These are phyloP conservation scores for Gouania willdenowi DNA, from an alignment of 2,797 vertebrate species.

Conservation along the genomic window DNA sequence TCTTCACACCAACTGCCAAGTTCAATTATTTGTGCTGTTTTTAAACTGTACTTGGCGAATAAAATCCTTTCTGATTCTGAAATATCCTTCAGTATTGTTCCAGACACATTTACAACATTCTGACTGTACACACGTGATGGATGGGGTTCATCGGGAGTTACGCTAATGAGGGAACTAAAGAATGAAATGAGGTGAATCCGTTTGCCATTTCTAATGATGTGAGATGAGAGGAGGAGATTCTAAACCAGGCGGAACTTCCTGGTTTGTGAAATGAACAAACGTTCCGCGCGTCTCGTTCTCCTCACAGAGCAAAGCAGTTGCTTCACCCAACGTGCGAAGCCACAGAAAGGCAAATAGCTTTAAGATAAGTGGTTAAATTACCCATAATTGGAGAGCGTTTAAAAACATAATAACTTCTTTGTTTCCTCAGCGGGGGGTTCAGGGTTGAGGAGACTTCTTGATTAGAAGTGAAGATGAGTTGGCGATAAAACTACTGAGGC, in stretches of 20 bases:
- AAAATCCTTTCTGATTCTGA: too few relatives aligned
- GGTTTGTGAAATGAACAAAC: constrained; percentile 33
- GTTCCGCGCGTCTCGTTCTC: constrained; percentile 45
- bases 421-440: constrained; percentile 67
- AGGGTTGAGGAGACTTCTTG: constrained; percentile 60
- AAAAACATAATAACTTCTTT: constrained; percentile 73
- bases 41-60: too few relatives aligned
- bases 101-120: too few relatives aligned
- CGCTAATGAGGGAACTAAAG: constrained; percentile 62
- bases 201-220: constrained; percentile 47
- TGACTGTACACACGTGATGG: constrained; percentile 44
- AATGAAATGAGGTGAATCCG: constrained; percentile 41
- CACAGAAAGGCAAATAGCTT: constrained; percentile 67
- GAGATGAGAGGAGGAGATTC: constrained; percentile 20
- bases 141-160: constrained; percentile 52
- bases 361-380: constrained; percentile 67
- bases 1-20: too few relatives aligned
- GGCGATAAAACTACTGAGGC: constrained; percentile 65
- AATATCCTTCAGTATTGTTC: too few relatives aligned
- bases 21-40: too few relatives aligned
- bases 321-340: constrained; percentile 50
- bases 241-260: constrained; percentile 10
- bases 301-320: constrained; percentile 36
- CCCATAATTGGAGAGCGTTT: constrained; percentile 72
- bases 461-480: constrained; percentile 69